A percentile compares a stretch with the other conserved stretches of the same genome.
Conservation (phyloP, 2,888 invertebrate genomes). For the Amblyjoppa fuscipennis region DNA sequence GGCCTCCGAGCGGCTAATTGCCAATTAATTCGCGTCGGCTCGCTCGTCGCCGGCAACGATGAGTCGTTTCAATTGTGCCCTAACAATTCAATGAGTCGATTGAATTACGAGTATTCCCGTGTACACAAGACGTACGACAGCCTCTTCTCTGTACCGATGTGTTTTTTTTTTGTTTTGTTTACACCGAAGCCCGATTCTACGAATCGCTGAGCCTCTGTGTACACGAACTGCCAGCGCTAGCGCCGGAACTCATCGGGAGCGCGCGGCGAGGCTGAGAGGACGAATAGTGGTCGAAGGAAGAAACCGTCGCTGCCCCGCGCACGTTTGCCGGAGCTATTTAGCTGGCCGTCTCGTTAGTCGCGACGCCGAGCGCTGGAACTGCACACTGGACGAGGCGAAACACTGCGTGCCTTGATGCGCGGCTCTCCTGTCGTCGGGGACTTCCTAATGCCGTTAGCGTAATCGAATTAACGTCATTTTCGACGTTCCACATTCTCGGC, state of each 20-base stretch:
- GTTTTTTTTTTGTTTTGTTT: not conserved
- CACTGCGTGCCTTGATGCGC: constrained; percentile 52
- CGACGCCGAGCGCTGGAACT: constrained; percentile 9
- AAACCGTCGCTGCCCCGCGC: not conserved
- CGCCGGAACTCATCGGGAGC: not conserved
- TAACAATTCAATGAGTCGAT: constrained; percentile 57
- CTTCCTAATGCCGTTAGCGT: constrained; percentile 82
- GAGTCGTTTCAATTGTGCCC: constrained; percentile 67
- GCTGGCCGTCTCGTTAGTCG: constrained; percentile 7
- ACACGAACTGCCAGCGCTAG: not conserved
- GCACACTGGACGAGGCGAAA: constrained; percentile 10
- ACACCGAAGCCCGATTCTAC: not conserved
- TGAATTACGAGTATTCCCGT: constrained; percentile 3
- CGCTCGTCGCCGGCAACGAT: constrained; percentile 37
- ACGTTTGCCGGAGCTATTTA: constrained; percentile 17
- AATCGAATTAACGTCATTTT: constrained; percentile 79
- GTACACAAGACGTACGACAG: not conserved
- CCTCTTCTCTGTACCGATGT: not conserved
- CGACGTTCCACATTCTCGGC: constrained; percentile 65
- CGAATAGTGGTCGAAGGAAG: not conserved
- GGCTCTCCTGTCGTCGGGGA: constrained; percentile 63
- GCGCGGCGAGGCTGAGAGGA: not conserved
- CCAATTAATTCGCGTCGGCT: constrained; percentile 68
- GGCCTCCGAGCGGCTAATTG: constrained; percentile 58
- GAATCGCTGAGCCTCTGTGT: not conserved